These are phyloP conservation scores for Toxostoma redivivum DNA, from an alignment of 2,113 vertebrate genomes.

Conservation along the genomic window DNA sequence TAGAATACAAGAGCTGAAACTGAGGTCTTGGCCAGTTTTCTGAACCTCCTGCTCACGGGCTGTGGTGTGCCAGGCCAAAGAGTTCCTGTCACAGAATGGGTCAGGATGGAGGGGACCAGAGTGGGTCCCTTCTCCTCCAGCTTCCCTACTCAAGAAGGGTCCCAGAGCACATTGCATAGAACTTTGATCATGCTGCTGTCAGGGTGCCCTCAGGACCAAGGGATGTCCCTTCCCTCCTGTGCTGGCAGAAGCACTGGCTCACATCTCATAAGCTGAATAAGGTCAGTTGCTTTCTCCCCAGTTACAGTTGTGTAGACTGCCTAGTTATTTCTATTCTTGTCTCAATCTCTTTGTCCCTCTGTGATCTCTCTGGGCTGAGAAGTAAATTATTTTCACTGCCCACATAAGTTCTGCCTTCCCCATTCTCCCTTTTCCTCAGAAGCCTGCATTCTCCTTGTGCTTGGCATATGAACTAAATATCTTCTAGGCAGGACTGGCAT, in stretches of 20 bases:
- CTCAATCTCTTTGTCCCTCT: neutral
- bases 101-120: neutral
- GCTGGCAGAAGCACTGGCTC: neutral
- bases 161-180: neutral
- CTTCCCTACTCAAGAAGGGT: neutral
- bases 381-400: neutral
- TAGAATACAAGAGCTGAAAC: neutral
- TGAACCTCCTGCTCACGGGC: neutral
- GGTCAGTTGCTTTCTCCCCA: neutral
- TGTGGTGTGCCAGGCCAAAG: neutral
- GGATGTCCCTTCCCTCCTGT: neutral
- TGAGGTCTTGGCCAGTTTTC: neutral
- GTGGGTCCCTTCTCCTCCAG: rapidly evolving
- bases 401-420: neutral
- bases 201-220: neutral
- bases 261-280: neutral
- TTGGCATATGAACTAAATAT: neutral
- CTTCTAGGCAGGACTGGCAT: neutral
- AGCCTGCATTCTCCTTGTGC: neutral
- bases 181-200: neutral
- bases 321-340: neutral
- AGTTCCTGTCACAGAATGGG: neutral
- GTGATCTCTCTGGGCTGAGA: neutral
- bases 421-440: neutral
- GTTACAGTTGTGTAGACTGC: neutral